Base-by-base conservation (phyloP, 2,888 invertebrate species). In the Notodonta dromedarius region DNA sequence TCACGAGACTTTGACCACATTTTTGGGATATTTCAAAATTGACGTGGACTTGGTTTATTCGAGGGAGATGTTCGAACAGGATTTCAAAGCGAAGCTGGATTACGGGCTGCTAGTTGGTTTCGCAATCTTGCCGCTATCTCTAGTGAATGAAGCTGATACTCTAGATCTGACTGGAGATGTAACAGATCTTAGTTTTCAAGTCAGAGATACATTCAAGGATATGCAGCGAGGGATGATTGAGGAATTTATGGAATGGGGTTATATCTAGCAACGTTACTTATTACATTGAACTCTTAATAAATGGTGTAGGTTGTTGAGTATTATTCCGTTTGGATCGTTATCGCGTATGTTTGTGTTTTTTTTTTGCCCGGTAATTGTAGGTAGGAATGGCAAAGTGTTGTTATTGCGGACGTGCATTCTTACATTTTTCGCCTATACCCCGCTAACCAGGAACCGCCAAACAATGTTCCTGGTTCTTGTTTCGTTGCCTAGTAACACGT, bases 31-130 rank as follows among this genome's bases (percentile, higher is more conserved):
- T 35, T 53, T 53, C 57, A 63, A 73, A 4, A 66, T 86, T 0
- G 73, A 82, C 13, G 61, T 80, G 0, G 60, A 74, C 0, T 54
- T 57, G 0, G 61, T 81, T 0, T 87, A 75, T 48, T 71, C 84
- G 0, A 83, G 62, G 48, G 60, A 71, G 1, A 70, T 74, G n/a
- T 86, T 85, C 58, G 83, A 88, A n/a, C 67, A 61, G 6, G 71
- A 78, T 58, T 87, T 71, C 52, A 40, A 55, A 55, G 75, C 82
- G 0, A 78, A 81, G 42, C 61, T 85, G 40, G 83, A 84, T 59
- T 84, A 76, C 61, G 90, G 87, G 14, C 58, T 89, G 0, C 75
- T 83, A 59, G 69, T 78, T 3, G 73, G 77, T 16, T 44, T 85
- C 0, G 75, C 76, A 12, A 59, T 76, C 11, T 63, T 80, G 8